Conservation (phyloP, 2,113 vertebrate genomes). For the Orycteropus afer region DNA sequence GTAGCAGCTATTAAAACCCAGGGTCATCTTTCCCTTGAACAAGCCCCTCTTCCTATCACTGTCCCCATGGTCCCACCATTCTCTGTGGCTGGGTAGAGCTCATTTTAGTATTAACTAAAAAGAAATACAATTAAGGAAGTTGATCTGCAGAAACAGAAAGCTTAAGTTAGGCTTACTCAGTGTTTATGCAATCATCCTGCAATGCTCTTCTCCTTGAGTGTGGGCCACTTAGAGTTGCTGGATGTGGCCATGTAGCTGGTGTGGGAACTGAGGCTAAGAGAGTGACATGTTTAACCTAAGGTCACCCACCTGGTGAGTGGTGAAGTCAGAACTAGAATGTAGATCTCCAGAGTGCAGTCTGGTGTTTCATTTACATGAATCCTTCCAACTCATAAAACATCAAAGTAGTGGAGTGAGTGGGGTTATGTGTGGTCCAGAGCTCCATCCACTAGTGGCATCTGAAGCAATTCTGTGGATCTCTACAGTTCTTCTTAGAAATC, state of each 20-base stretch:
- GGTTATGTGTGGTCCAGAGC: background rate
- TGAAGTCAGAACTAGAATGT: background rate
- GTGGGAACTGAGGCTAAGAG: background rate
- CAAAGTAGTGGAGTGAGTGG: background rate
- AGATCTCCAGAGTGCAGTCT: background rate
- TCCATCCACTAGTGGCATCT: background rate
- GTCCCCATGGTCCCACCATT: background rate
- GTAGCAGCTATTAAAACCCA: background rate
- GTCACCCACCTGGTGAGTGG: background rate
- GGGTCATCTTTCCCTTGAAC: too few relatives aligned
- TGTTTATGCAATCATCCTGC: rapidly evolving
- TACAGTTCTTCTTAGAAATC: background rate
- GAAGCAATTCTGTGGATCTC: background rate
- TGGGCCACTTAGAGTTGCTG: background rate
- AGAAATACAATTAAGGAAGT: background rate
- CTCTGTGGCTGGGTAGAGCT: background rate
- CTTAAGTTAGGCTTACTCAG: background rate
- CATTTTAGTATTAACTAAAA: background rate
- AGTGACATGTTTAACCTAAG: background rate
- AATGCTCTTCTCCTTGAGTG: background rate
- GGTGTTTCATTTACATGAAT: background rate
- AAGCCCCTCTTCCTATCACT: background rate
- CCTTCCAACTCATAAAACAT: background rate
- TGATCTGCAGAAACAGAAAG: background rate
- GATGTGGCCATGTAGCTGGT: background rate